Evolutionary conservation across 1,140 invertebrate species (phyloP).

Genomic region (Brachionus rotundiformis): DNA sequence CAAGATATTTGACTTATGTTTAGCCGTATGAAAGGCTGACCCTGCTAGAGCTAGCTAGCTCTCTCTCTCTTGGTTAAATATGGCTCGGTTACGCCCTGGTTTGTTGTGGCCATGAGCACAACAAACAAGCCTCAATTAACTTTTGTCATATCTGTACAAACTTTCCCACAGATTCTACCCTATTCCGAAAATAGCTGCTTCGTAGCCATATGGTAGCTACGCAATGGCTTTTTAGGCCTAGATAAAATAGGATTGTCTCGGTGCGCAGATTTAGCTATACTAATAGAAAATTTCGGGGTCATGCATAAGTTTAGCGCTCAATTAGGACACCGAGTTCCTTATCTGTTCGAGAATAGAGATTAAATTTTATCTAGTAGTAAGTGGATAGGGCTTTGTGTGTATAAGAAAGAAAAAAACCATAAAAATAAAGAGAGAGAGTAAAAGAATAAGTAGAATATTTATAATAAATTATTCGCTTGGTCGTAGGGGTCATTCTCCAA

Average conservation of each 20-base stretch:
- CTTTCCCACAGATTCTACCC: background rate
- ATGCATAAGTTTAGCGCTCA: background rate
- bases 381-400: background rate
- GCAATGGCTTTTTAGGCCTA: background rate
- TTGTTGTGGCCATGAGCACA: background rate
- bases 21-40: no score
- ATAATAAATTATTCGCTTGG: conserved; percentile 12
- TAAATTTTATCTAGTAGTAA: no score
- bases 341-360: no score
- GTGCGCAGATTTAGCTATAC: background rate
- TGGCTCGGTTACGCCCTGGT: background rate
- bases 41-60: background rate
- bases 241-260: background rate
- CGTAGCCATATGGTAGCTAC: background rate
- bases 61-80: background rate
- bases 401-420: no score
- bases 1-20: background rate
- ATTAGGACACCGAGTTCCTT: background rate
- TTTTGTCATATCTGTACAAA: background rate
- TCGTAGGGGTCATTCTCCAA: background rate
- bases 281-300: background rate
- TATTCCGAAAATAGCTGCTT: background rate
- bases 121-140: background rate
- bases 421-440: background rate
- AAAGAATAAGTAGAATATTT: background rate